phyloP scores from a whole-genome alignment of 2,888 invertebrate genomes.

The Muscina levida region DNA sequence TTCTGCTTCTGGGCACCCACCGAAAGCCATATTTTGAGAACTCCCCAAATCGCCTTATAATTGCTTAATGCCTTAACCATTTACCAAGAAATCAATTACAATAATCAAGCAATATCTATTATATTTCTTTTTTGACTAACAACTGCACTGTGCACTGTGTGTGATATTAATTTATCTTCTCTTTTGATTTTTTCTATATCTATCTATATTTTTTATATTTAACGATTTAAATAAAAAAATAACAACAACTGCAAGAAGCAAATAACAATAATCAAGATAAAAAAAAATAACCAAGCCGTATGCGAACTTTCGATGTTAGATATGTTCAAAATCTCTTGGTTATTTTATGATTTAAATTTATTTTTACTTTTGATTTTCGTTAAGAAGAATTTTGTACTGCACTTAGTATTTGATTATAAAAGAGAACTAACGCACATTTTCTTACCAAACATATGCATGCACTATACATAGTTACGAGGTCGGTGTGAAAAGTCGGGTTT shows the following conservation, averaged over 20 bases:
- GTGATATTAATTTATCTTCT: conserved; percentile 22
- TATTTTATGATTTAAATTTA: conserved; percentile 4
- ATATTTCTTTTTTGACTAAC: neutral
- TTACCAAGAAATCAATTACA: conserved; percentile 28
- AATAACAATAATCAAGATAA: conserved; percentile 11
- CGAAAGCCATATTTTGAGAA: no score
- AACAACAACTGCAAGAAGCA: neutral
- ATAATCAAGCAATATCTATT: no score
- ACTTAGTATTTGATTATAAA: conserved; percentile 36
- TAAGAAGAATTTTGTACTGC: conserved; percentile 36
- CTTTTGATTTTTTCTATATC: conserved; percentile 12
- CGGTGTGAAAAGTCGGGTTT: conserved; percentile 5
- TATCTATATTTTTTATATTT: conserved; percentile 12
- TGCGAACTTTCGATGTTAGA: conserved; percentile 49
- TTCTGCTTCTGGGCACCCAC: no score
- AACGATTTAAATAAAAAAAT: neutral
- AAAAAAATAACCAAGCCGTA: conserved; percentile 17
- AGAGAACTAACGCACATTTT: conserved; percentile 40
- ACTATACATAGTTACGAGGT: conserved; percentile 15
- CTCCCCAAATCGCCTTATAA: neutral
- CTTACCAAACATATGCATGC: conserved; percentile 44
- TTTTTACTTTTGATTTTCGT: conserved; percentile 2
- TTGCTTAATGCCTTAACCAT: conserved; percentile 22
- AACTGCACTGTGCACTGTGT: conserved; percentile 35
- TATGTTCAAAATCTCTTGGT: conserved; percentile 21